Evolutionary conservation across 2,797 vertebrate genomes (phyloP), one percentile per base, ranked within the genome.

Genomic region (Arrhamphus sclerolepis): DNA sequence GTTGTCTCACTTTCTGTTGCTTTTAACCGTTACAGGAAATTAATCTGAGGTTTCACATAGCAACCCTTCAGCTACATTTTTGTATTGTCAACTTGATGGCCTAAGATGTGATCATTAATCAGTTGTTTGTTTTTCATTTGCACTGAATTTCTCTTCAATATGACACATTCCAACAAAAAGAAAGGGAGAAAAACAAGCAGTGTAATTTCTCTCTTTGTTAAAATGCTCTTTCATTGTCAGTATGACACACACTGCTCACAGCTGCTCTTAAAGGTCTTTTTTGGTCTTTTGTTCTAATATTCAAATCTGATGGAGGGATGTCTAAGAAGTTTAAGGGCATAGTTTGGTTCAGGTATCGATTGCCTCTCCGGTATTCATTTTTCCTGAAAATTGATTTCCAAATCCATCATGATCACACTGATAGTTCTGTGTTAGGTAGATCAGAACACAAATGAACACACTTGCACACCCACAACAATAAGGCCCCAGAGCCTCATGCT

Each of bases 281-380:
- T 61, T 39, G 0, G 66, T 52, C 70, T 80, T 83, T 84, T 83
- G 77, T 86, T 83, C 73, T 58, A 71, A 65, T 28, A 65, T 70
- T 62, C 29, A 44, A 66, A 70, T 76, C 58, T 67, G 51, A 72
- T 67, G 64, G 58, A 78, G 78, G 60, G 76, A 76, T 75, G 72
- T n/a, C 49, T 62, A 29, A 52, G 51, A 86, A 74, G 82, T 89
- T 81, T 81, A 62, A 75, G 85, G 87, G 82, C 77, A 79, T 73
- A 68, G 62, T 46, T 82, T 72, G 74, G 78, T 78, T 75, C 55
- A 76, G 20, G 60, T 87, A 90, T 89, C 72, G 87, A 91, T 88
- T 66, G 76, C 75, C 81, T 85, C 81, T 85, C 82, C 84, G 80
- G 87, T 84, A 80, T 77, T 82, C 51, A 41, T 71, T 67, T 78